Conservation (phyloP, 1,140 invertebrate species). For the Nymphalis io region DNA sequence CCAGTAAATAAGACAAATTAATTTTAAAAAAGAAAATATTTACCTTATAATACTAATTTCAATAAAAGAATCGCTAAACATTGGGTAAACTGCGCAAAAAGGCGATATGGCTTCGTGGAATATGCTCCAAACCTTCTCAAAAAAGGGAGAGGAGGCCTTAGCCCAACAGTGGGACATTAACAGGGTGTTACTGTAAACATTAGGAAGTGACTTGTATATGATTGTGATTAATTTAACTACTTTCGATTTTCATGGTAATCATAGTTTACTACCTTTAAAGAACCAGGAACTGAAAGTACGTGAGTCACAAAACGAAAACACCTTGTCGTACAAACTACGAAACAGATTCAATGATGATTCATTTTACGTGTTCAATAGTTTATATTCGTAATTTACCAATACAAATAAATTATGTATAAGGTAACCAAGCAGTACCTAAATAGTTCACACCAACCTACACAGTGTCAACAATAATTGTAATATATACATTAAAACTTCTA, state of each 20-base stretch:
- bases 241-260: neutral
- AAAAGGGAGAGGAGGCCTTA: too few relatives aligned
- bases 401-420: neutral
- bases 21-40: too few relatives aligned
- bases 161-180: too few relatives aligned
- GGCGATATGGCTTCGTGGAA: too few relatives aligned
- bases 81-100: too few relatives aligned
- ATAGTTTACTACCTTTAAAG: neutral
- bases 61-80: too few relatives aligned
- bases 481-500: neutral
- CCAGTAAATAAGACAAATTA: too few relatives aligned
- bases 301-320: constrained; percentile 26
- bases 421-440: neutral
- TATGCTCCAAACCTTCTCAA: too few relatives aligned
- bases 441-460: neutral
- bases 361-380: constrained; percentile 18
- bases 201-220: too few relatives aligned
- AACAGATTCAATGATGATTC: constrained; percentile 18
- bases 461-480: neutral
- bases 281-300: constrained; percentile 15
- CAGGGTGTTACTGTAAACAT: too few relatives aligned
- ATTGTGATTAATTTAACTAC: too few relatives aligned
- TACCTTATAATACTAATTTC: too few relatives aligned
- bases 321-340: constrained; percentile 13
- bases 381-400: neutral